Base-by-base conservation (phyloP, 35 echinoderm and acorn worm species). In the Ophioderma brevispina region DNA sequence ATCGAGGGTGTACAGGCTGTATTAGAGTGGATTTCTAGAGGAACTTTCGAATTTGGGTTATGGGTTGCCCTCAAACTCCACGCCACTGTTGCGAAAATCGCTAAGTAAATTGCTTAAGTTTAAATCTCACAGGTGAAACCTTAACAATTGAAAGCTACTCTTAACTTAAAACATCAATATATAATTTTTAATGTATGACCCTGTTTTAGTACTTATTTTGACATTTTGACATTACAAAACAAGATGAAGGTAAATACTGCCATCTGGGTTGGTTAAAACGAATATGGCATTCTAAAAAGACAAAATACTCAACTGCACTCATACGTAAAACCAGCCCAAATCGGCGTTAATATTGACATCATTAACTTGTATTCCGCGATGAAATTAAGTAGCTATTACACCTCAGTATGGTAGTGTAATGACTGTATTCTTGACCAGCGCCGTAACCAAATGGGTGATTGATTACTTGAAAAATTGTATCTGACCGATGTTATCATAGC, bases 331-430 rank as follows among this genome's bases (percentile, higher is more conserved):
- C 21, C 8, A 52, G 59, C 6, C 28, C 28, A 70, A 70, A 70
- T 70, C 28, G n/a, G 59, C 59, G 59, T 70, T 70, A 70, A 70
- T 70, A 70, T 70, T 70, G 28, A 30, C 59, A 70, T 70, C 6
- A 70, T 70, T 70, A 70, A 70, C 59, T 70, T 70, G 5, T 8
- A 70, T 70, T 70, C 59, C 10, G 59, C 23, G 59, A 2, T 13
- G 59, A 70, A 13, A 70, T 70, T 70, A 70, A 70, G 59, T 70
- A 70, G 59, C 59, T 70, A 70, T 70, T 70, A 70, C 59, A 18
- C 28, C 59, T 70, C 28, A 30, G 6, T 70, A 13, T 70, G 59
- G 10, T 25, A 25, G 59, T 70, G 4, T 70, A 25, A 30, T 70
- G 59, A 30, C 6, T 17, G 41, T 17, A 4, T 46, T 46, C 41